Evolutionary conservation across 2,888 invertebrate species (phyloP), one percentile per base, ranked within the genome.

Genomic region (Temnothorax ravouxi): DNA sequence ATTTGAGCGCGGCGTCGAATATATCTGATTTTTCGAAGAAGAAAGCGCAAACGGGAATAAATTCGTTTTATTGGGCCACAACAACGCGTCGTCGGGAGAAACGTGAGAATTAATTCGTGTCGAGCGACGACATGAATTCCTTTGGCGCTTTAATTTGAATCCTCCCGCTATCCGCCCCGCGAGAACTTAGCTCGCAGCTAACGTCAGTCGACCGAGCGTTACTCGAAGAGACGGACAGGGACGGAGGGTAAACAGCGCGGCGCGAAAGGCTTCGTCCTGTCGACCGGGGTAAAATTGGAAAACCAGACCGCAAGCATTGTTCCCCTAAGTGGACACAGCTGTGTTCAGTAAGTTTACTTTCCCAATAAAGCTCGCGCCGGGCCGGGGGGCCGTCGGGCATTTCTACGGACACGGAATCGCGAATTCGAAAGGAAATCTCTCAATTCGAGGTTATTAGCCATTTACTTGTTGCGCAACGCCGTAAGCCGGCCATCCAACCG

Each of bases 361-460:
- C 52, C 67, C 18, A 38, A 64, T 64, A 64, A 77, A 67, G 66
- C 44, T 77, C 54, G 25, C 8, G 4, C 5, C 29, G 15, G 15
- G 47, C 18, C 34, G 15, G 4, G 18, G 18, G 18, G n/a, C 52
- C 15, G 29, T 34, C 67, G 34, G 8, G 56, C 56, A 34, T 34
- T 69, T 69, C 34, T 44, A 21, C 21, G 38, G 38, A 72, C 47
- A 38, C 59, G 25, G 59, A 72, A 80, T 47, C 62, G 62, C 21
- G 52, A 54, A 52, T 52, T 80, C 50, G 77, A 67, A 77, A 83
- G 77, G 66, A 67, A 67, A 59, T 83, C 77, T 77, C 77, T 83
- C 67, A 56, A 67, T 83, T 67, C 82, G 77, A 77, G 25, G 50
- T 21, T 74, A 56, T 82, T 82, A 82, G 77, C 67, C 77, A 38